phyloP scores from a whole-genome alignment of 2,888 invertebrate genomes.

The Drosophila eohydei region DNA sequence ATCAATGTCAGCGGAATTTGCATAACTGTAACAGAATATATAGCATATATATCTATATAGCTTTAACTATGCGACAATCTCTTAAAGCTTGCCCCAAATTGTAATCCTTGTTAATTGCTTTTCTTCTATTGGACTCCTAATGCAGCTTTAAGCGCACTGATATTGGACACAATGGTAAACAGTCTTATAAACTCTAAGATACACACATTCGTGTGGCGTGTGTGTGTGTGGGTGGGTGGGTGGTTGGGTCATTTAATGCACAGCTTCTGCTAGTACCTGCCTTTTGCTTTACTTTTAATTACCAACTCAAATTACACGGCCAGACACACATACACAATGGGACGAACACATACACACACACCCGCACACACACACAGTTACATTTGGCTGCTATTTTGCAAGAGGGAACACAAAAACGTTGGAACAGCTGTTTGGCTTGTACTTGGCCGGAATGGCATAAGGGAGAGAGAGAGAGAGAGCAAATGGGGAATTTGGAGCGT shows the following conservation, averaged over 20 bases:
- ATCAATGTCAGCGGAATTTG: slow-evolving; percentile 27
- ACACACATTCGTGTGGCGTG: slow-evolving; percentile 5
- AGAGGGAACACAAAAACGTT: slow-evolving; percentile 45
- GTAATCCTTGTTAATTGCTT: slow-evolving; percentile 6
- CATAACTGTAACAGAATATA: not conserved
- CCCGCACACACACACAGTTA: slow-evolving; percentile 4
- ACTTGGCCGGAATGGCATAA: slow-evolving; percentile 50
- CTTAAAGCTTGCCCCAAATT: not conserved
- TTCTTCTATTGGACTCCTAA: slow-evolving; percentile 11
- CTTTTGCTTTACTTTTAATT: slow-evolving; percentile 77
- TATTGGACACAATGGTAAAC: slow-evolving; percentile 36
- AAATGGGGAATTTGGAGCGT: not conserved
- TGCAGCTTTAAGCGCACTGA: slow-evolving; percentile 16
- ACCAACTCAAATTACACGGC: slow-evolving; percentile 74
- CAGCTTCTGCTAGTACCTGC: slow-evolving; percentile 54
- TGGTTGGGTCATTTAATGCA: slow-evolving; percentile 65
- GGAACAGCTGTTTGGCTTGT: slow-evolving; percentile 75
- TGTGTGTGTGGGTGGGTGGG: slow-evolving; percentile 17
- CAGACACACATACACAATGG: slow-evolving; percentile 50
- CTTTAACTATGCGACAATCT: not conserved
- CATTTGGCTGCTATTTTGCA: slow-evolving; percentile 43
- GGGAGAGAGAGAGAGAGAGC: not conserved
- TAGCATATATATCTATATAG: not conserved
- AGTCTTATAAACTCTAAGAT: slow-evolving; percentile 37
- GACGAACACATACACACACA: not conserved